phyloP scores from a whole-genome alignment of 2,113 vertebrate genomes.

The Oryzias woworae region DNA sequence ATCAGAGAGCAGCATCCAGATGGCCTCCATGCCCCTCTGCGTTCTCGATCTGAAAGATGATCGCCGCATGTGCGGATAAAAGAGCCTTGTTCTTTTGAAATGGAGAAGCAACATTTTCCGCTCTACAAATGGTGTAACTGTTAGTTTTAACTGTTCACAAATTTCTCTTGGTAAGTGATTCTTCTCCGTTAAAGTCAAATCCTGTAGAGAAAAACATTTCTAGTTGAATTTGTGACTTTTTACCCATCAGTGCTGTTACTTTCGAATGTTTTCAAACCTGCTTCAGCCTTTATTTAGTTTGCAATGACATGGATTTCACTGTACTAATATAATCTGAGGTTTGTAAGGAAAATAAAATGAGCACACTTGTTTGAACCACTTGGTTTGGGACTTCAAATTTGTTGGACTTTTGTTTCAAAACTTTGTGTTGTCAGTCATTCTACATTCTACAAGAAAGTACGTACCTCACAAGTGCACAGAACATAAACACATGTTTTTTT shows the following conservation, averaged over 20 bases:
- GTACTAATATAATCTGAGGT: conserved; percentile 41
- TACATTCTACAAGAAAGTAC: no score
- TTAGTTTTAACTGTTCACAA: not conserved
- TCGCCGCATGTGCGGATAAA: conserved; percentile 45
- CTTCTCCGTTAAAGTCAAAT: conserved; percentile 8
- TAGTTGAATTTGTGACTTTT: conserved; percentile 36
- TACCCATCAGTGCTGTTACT: conserved; percentile 45
- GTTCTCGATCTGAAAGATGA: conserved; percentile 43
- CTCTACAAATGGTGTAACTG: conserved; percentile 9
- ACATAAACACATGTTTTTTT: no score
- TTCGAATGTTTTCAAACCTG: conserved; percentile 25
- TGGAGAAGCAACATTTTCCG: conserved; percentile 14
- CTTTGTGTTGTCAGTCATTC: no score
- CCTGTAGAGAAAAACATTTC: conserved; percentile 4
- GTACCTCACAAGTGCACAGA: no score
- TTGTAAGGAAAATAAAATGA: conserved; percentile 66
- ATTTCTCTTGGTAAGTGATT: conserved; percentile 11
- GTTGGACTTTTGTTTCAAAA: not conserved
- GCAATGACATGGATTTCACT: conserved; percentile 25
- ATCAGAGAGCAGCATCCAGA: conserved; percentile 51
- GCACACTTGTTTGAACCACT: conserved; percentile 33
- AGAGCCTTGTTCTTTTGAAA: conserved; percentile 22
- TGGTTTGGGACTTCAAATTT: conserved; percentile 2
- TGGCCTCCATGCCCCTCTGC: conserved; percentile 29
- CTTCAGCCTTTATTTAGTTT: conserved; percentile 42